A percentile compares a stretch with the other conserved stretches of the same genome.
phyloP scores from a whole-genome alignment of 2,888 invertebrate genomes.

The Papilio demoleus region DNA sequence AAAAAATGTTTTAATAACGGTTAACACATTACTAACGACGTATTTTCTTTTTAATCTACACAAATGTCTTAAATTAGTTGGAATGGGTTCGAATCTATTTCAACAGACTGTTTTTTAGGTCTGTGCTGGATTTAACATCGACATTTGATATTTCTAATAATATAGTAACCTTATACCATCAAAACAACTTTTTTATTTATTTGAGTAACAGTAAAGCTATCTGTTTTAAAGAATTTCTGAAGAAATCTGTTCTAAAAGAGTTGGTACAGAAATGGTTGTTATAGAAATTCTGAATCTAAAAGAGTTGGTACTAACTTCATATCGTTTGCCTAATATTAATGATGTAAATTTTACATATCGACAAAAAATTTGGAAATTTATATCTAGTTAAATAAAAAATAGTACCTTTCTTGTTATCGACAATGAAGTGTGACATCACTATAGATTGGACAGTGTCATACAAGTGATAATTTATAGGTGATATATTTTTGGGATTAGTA shows the following conservation, averaged over 20 bases:
- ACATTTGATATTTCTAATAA: neutral
- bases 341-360: too few species aligned
- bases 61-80: slow-evolving; percentile 65
- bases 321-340: too few species aligned
- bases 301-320: too few species aligned
- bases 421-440: slow-evolving; percentile 41
- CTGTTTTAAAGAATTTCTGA: too few species aligned
- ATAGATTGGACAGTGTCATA: slow-evolving; percentile 72
- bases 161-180: too few species aligned
- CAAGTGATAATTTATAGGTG: slow-evolving; percentile 73
- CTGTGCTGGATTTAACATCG: slow-evolving; percentile 39
- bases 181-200: too few species aligned
- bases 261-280: too few species aligned
- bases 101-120: slow-evolving; percentile 46
- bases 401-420: slow-evolving; percentile 27
- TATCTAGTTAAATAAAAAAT: too few species aligned
- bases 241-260: too few species aligned
- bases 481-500: slow-evolving; percentile 80
- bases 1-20: slow-evolving; percentile 66
- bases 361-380: too few species aligned
- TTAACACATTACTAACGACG: slow-evolving; percentile 67
- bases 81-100: slow-evolving; percentile 51
- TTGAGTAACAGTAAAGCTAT: too few species aligned
- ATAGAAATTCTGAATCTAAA: too few species aligned
- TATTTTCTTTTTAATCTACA: slow-evolving; percentile 76